Conservation (phyloP, 2,797 vertebrate genomes). For the Crocidura indochinensis region DNA sequence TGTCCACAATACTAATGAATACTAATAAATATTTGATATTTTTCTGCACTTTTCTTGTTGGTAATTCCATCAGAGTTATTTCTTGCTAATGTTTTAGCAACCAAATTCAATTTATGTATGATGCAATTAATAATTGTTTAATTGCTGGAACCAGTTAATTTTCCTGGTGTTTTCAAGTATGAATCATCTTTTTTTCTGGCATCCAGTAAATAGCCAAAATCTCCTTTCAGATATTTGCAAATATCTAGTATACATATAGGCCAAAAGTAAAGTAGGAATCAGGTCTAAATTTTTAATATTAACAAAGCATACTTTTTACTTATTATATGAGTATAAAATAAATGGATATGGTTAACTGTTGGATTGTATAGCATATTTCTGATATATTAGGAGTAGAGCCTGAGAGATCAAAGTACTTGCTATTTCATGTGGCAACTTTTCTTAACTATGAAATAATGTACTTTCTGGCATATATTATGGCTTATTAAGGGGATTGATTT, state of each 20-base stretch:
- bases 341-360: conserved; percentile 75
- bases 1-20: conserved; percentile 32
- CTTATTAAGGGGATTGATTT: conserved; percentile 90
- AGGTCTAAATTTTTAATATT: conserved; percentile 72
- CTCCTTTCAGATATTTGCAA: conserved; percentile 49
- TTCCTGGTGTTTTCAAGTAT: conserved; percentile 54
- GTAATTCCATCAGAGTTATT: conserved; percentile 16
- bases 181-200: conserved; percentile 65
- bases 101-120: conserved; percentile 31
- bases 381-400: conserved; percentile 78
- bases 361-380: conserved; percentile 78
- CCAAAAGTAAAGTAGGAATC: conserved; percentile 51
- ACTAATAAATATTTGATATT: conserved; percentile 1
- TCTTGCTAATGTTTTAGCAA: conserved; percentile 5
- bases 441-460: conserved; percentile 89
- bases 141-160: conserved; percentile 28
- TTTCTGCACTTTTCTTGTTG: conserved; percentile 13
- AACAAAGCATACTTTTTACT: conserved; percentile 69
- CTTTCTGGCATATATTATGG: conserved; percentile 88
- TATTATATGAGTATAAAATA: conserved; percentile 82
- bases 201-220: conserved; percentile 68
- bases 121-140: conserved; percentile 38
- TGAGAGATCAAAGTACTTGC: conserved; percentile 89
- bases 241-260: conserved; percentile 17
- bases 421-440: conserved; percentile 88